Percentiles rank a stretch among this genome's conserved stretches.
Conservation (phyloP, 2,113 vertebrate genomes). For the Rhineura floridana region DNA sequence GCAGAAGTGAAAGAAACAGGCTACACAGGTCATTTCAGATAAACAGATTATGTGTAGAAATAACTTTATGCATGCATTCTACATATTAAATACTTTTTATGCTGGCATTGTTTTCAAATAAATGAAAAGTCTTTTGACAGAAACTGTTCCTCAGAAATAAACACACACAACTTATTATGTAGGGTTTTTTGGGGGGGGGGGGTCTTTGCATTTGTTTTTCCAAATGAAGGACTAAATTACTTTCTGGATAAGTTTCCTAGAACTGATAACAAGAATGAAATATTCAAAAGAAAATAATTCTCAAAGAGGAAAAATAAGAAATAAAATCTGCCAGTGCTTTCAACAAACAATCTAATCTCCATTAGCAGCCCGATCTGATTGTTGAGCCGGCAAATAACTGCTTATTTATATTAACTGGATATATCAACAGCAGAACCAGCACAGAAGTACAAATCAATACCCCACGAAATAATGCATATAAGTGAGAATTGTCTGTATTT, state of each 20-base stretch:
- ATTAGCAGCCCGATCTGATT: neutral
- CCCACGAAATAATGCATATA: neutral
- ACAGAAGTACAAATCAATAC: neutral
- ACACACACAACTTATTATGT: neutral
- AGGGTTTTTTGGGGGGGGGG: neutral
- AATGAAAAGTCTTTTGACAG: neutral
- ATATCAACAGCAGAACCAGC: neutral
- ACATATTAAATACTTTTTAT: neutral
- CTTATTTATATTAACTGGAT: neutral
- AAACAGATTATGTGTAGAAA: neutral
- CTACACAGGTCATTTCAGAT: neutral
- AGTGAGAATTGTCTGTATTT: no score
- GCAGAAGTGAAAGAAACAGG: neutral
- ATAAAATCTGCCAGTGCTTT: neutral
- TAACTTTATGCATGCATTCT: neutral
- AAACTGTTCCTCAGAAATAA: neutral
- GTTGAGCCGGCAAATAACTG: neutral
- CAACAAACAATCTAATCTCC: neutral
- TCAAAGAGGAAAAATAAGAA: neutral
- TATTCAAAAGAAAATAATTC: neutral
- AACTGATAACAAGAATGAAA: neutral
- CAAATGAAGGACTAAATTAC: neutral
- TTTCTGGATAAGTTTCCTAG: neutral
- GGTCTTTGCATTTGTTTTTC: neutral
- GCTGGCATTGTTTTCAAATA: neutral